These are phyloP conservation scores for Aramus guarauna DNA, from an alignment of 2,113 vertebrate genomes.

Conservation along the genomic window DNA sequence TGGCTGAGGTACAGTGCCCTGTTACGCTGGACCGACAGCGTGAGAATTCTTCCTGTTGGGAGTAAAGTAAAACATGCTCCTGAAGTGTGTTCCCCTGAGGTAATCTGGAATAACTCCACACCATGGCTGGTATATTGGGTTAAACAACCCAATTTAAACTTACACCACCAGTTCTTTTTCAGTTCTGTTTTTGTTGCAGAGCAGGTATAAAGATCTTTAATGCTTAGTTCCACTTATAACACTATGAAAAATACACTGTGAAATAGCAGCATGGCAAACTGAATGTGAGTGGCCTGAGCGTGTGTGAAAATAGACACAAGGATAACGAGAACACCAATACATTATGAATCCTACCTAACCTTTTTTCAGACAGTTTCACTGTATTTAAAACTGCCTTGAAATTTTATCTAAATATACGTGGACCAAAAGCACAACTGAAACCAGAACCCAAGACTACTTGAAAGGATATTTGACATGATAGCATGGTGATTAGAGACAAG, in stretches of 20 bases:
- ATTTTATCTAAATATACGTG: not conserved
- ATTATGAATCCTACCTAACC: not conserved
- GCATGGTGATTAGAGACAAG: not conserved
- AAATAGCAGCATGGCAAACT: not conserved
- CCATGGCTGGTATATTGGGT: not conserved
- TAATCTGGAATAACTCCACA: slow-evolving; percentile 40
- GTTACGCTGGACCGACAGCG: not conserved
- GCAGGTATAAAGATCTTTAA: slow-evolving; percentile 47
- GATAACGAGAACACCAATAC: not conserved
- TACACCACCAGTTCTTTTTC: not conserved
- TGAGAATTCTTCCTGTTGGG: slow-evolving; percentile 27
- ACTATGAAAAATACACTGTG: not conserved
- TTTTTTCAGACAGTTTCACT: not conserved
- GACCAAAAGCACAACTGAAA: not conserved
- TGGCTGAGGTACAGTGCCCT: not conserved
- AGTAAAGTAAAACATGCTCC: slow-evolving; percentile 11
- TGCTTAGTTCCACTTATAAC: slow-evolving; percentile 61
- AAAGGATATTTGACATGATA: not conserved
- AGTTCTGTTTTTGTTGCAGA: slow-evolving; percentile 18
- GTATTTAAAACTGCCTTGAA: not conserved
- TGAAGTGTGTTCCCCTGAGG: not conserved
- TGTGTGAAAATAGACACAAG: not conserved
- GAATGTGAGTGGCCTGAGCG: not conserved
- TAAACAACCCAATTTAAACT: slow-evolving; percentile 31
- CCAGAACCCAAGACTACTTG: not conserved